phyloP scores from a whole-genome alignment of 2,797 vertebrate species.

The Danio kyathit region DNA sequence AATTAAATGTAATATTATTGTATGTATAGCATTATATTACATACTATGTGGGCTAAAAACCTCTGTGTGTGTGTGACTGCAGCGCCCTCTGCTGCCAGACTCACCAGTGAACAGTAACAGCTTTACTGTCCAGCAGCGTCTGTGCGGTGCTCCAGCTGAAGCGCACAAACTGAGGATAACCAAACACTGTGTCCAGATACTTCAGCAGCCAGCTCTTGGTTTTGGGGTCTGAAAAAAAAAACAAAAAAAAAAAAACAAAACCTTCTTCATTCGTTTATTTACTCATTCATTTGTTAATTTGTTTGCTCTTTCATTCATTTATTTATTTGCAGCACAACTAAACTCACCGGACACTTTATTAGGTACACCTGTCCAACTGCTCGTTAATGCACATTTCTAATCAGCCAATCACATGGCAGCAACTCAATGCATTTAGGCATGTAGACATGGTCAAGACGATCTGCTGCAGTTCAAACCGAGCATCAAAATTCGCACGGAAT shows the following conservation, averaged over 20 bases:
- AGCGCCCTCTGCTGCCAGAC: constrained; percentile 54
- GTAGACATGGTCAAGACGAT: too few species aligned
- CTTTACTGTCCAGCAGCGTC: constrained; percentile 86
- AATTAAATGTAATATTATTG: background rate
- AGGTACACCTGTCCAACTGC: too few species aligned
- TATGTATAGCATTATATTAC: background rate
- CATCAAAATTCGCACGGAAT: too few species aligned
- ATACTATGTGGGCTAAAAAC: background rate
- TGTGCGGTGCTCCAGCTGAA: constrained; percentile 94
- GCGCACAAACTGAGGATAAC: constrained; percentile 91
- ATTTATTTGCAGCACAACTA: too few species aligned
- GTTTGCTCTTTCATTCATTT: too few species aligned
- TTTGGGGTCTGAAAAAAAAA: constrained; percentile 83
- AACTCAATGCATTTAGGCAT: too few species aligned
- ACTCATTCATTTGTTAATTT: too few species aligned
- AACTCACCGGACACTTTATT: too few species aligned
- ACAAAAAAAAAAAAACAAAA: constrained; percentile 31
- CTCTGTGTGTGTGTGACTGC: background rate
- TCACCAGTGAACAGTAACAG: constrained; percentile 83
- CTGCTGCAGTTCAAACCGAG: too few species aligned
- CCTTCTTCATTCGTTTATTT: too few species aligned
- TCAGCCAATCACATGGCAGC: too few species aligned
- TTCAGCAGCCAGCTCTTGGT: constrained; percentile 89
- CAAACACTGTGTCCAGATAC: constrained; percentile 89
- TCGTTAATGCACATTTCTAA: too few species aligned